Percentiles rank a stretch among this genome's conserved stretches.
Evolutionary conservation across 2,888 invertebrate genomes (phyloP).

Genomic region (Dicranocentrus wangi): DNA sequence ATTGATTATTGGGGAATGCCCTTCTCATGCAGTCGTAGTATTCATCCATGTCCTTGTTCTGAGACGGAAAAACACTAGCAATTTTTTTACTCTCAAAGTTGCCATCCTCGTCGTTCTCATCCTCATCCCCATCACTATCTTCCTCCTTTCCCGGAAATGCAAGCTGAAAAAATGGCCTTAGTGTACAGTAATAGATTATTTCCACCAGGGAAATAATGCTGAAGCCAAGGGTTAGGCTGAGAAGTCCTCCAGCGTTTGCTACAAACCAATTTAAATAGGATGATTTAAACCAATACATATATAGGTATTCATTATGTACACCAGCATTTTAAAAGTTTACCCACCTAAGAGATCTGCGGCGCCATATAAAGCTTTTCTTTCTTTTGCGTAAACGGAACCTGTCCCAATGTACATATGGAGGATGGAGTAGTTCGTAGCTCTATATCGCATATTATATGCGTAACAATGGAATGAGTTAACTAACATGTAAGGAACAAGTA

Average conservation of each 20-base stretch:
- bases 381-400: slow-evolving; percentile 32
- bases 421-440: slow-evolving; percentile 44
- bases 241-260: slow-evolving; percentile 50
- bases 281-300: neutral
- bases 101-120: neutral
- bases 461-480: no score
- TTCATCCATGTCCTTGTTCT: no score
- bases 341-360: slow-evolving; percentile 26
- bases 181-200: slow-evolving; percentile 31
- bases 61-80: no score
- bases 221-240: slow-evolving; percentile 40
- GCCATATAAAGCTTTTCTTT: slow-evolving; percentile 27
- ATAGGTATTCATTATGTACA: neutral
- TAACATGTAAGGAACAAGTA: neutral
- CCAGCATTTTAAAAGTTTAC: neutral
- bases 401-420: slow-evolving; percentile 46
- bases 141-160: no score
- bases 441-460: no score
- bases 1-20: no score
- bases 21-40: no score
- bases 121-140: neutral
- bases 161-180: slow-evolving; percentile 30
- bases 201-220: slow-evolving; percentile 41
- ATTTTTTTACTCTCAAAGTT: neutral
- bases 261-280: slow-evolving; percentile 2